Conservation (phyloP, 2,797 vertebrate species). For the Balearica regulorum region DNA sequence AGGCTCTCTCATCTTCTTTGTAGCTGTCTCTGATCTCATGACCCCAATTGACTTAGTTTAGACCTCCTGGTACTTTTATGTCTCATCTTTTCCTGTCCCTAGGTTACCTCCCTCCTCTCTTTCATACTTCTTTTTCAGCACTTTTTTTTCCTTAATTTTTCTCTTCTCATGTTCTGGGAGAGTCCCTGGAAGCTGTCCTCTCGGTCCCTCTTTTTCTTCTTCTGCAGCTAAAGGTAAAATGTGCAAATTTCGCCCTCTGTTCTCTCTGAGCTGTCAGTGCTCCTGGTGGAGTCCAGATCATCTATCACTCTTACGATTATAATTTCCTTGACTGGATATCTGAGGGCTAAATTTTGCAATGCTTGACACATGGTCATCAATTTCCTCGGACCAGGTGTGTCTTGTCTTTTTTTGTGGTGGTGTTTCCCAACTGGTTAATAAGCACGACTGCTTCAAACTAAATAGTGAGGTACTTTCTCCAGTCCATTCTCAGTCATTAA, state of each 20-base stretch:
- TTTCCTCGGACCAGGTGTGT: background rate
- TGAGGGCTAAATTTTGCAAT: background rate
- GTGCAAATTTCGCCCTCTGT: background rate
- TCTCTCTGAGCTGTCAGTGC: background rate
- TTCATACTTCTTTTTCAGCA: background rate
- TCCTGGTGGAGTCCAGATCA: background rate
- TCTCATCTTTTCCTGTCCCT: background rate
- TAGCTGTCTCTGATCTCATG: background rate
- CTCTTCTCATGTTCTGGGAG: background rate
- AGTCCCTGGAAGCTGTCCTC: background rate
- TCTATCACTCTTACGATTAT: background rate
- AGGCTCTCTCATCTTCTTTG: background rate
- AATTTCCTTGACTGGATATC: background rate
- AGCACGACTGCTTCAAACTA: background rate
- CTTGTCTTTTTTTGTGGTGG: background rate
- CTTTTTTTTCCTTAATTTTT: background rate
- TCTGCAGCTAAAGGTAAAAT: background rate
- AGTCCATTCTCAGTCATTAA: background rate
- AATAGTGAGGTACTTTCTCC: background rate
- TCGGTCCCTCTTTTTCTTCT: background rate
- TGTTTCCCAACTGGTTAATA: background rate
- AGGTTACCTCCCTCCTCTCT: background rate
- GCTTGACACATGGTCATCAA: background rate
- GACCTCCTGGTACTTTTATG: background rate
- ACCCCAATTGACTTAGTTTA: background rate